A percentile compares a stretch with the other conserved stretches of the same genome.
phyloP scores from a whole-genome alignment of 2,888 invertebrate species.

The Keiferia lycopersicella region DNA sequence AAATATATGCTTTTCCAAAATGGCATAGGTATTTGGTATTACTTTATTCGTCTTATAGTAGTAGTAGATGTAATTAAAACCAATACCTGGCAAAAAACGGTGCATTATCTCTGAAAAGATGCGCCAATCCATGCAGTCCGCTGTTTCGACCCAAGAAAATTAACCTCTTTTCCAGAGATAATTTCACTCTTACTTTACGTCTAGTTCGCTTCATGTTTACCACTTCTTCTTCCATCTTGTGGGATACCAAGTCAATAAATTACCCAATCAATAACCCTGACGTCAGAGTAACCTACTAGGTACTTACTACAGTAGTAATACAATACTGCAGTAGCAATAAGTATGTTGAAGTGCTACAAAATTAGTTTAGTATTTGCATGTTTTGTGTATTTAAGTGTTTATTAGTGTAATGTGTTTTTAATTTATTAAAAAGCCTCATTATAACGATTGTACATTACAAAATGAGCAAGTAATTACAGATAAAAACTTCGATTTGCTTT shows the following conservation, averaged over 20 bases:
- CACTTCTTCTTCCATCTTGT: not conserved
- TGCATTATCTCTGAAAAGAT: constrained; percentile 72
- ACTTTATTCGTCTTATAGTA: too few relatives aligned
- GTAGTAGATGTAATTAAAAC: not conserved
- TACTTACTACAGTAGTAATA: too few relatives aligned
- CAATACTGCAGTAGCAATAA: too few relatives aligned
- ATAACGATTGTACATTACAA: constrained; percentile 13
- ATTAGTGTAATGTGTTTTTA: constrained; percentile 29
- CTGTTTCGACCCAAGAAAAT: constrained; percentile 58
- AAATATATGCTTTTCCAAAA: too few relatives aligned
- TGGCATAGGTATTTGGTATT: too few relatives aligned
- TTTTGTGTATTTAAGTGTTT: not conserved
- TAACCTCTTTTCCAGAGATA: constrained; percentile 38
- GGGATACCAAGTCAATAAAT: not conserved
- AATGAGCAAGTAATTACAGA: not conserved
- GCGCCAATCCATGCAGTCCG: constrained; percentile 79
- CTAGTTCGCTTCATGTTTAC: constrained; percentile 11
- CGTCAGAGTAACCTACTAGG: too few relatives aligned
- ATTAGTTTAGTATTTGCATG: constrained; percentile 2
- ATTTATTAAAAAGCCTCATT: constrained; percentile 44
- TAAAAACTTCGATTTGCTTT: not conserved
- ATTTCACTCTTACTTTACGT: constrained; percentile 1
- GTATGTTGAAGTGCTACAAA: not conserved
- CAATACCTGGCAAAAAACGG: constrained; percentile 76
- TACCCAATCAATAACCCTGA: not conserved